Evolutionary conservation across 2,113 vertebrate species (phyloP), one percentile per base, ranked within the genome.

Genomic region (Bucco capensis): DNA sequence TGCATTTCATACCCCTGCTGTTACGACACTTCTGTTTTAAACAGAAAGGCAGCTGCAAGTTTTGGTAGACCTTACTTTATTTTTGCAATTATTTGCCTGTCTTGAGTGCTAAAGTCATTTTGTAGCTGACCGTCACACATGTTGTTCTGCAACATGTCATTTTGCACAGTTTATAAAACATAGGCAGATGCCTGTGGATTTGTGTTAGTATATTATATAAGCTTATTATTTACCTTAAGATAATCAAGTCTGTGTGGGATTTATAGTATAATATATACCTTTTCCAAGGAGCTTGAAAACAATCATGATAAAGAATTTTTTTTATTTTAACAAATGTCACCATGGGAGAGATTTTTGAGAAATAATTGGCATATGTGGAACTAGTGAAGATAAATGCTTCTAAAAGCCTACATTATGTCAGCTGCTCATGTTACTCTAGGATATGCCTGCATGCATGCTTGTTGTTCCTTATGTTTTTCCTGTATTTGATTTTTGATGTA

Each of bases 131-230:
- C 57, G 95, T 91, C 61, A 54, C 44, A 18, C 19, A 22, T 72
- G 83, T 12, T 79, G 13, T 62, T 88, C 33, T 80, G 25, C 31
- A 53, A 9, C 23, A 37, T 65, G 42, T 86, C 70, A 19, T 88
- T 89, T 86, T 44, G 69, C 60, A 64, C 50, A 82, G 61, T 78
- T 95, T 94, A 44, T 74, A 75, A 92, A 96, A 78, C 75, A 76
- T 19, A 62, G 7, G 88, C 54, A 78, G 47, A 53, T 92, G 51
- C 44, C 42, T 64, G 9, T 65, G 33, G 35, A 65, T 90, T 53
- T 83, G 15, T 42, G n/a, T n/a, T n/a, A n/a, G 22, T 40, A 18
- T 51, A 64, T 64, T 75, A 23, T 40, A 23, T 31, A 64, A 69
- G 25, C 22, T 80, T 71, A 37, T 73, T 65, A 49, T 79, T 85